Evolutionary conservation across 2,888 invertebrate genomes (phyloP).

Genomic region (Pherbina coryleti): DNA sequence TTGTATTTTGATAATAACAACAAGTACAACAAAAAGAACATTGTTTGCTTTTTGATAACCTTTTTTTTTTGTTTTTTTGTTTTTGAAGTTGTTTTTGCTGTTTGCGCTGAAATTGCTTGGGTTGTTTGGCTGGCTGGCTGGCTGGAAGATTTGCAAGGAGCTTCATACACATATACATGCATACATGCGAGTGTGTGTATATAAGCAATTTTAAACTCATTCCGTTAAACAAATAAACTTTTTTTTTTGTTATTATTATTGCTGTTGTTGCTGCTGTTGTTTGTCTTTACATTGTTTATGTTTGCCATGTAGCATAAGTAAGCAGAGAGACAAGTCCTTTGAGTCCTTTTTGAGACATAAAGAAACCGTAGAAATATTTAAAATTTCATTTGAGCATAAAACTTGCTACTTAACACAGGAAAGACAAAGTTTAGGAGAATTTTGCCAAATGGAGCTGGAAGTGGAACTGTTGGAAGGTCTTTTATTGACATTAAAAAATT

Average conservation of each 20-base stretch:
- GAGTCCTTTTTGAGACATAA: constrained; percentile 1
- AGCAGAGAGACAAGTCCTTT: constrained; percentile 1
- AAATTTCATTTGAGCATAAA: background rate
- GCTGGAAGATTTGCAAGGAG: too few relatives aligned
- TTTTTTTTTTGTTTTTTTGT: too few relatives aligned
- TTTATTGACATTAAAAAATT: too few relatives aligned
- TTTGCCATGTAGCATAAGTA: constrained; percentile 25
- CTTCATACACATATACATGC: too few relatives aligned
- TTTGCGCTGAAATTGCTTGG: background rate
- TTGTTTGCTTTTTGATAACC: constrained; percentile 9
- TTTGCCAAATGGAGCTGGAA: too few relatives aligned
- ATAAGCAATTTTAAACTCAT: constrained; percentile 19
- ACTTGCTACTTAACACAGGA: background rate
- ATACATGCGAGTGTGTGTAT: background rate
- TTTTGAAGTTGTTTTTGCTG: background rate
- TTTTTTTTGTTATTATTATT: background rate
- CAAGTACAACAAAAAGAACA: background rate
- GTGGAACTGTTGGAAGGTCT: too few relatives aligned
- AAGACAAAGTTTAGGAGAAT: background rate
- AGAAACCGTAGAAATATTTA: background rate
- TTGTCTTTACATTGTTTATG: constrained; percentile 20
- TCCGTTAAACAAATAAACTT: constrained; percentile 24
- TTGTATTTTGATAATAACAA: background rate
- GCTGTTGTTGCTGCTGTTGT: constrained; percentile 4
- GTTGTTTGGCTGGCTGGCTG: background rate